phyloP scores from a whole-genome alignment of 2,113 vertebrate species.

The Thinocorus orbignyianus region DNA sequence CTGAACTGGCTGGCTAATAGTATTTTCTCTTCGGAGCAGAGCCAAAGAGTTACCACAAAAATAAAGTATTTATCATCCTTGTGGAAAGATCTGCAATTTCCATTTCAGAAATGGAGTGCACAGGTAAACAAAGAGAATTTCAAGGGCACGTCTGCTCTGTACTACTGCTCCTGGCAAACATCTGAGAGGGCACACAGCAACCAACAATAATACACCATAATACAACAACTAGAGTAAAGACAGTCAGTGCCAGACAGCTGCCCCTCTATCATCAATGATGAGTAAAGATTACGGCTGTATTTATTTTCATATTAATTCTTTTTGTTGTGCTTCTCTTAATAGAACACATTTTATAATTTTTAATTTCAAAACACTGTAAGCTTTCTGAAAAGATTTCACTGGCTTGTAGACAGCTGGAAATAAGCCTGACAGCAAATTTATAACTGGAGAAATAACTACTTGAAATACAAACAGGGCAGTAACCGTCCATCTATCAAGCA shows the following conservation, averaged over 20 bases:
- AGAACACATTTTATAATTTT: background rate
- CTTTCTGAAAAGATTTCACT: background rate
- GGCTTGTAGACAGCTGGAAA: conserved; percentile 17
- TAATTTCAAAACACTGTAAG: background rate
- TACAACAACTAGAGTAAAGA: background rate
- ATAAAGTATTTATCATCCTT: background rate
- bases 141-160: background rate
- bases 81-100: background rate
- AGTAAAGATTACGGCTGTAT: background rate
- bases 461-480: conserved; percentile 16
- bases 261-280: background rate
- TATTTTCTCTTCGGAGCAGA: background rate
- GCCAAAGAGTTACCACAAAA: background rate
- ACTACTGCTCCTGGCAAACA: background rate
- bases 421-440: conserved; percentile 16
- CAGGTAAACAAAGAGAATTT: background rate
- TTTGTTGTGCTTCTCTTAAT: background rate
- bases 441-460: conserved; percentile 12
- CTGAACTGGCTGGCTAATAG: background rate
- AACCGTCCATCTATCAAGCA: conserved; percentile 6
- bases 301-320: background rate
- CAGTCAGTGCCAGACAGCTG: background rate
- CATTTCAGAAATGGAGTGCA: background rate
- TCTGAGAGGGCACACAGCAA: background rate
- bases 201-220: background rate